phyloP scores from a whole-genome alignment of 2,113 vertebrate species.

The Oceanodroma tethys region DNA sequence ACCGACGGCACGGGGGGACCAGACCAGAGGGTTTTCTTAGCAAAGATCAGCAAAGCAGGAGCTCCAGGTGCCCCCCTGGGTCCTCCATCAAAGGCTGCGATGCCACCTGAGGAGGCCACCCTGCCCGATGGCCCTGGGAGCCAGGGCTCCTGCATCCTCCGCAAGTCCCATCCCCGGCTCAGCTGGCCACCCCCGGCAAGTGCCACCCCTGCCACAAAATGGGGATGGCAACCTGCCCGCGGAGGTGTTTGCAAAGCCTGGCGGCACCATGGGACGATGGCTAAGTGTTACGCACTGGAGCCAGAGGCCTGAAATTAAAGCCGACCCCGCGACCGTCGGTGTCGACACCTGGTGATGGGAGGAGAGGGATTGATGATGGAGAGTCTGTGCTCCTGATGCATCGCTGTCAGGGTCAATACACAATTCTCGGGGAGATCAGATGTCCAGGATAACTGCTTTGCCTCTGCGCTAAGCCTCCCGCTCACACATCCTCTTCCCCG shows the following conservation, averaged over 20 bases:
- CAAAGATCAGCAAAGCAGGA: background rate
- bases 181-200: background rate
- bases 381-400: slow-evolving; percentile 39
- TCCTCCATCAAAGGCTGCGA: background rate
- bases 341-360: slow-evolving; percentile 54
- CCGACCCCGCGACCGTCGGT: background rate
- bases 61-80: background rate
- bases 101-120: background rate
- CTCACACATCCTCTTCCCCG: background rate
- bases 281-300: background rate
- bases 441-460: slow-evolving; percentile 42
- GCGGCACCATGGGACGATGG: background rate
- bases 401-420: slow-evolving; percentile 42
- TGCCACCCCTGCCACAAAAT: background rate
- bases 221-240: background rate
- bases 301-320: slow-evolving; percentile 47
- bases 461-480: background rate
- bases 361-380: slow-evolving; percentile 30
- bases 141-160: background rate
- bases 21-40: background rate
- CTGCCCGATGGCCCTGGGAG: background rate
- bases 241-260: background rate
- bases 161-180: background rate
- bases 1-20: rapidly evolving
- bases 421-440: slow-evolving; percentile 5